phyloP scores from a whole-genome alignment of 2,797 vertebrate species.

The Ceryle rudis region DNA sequence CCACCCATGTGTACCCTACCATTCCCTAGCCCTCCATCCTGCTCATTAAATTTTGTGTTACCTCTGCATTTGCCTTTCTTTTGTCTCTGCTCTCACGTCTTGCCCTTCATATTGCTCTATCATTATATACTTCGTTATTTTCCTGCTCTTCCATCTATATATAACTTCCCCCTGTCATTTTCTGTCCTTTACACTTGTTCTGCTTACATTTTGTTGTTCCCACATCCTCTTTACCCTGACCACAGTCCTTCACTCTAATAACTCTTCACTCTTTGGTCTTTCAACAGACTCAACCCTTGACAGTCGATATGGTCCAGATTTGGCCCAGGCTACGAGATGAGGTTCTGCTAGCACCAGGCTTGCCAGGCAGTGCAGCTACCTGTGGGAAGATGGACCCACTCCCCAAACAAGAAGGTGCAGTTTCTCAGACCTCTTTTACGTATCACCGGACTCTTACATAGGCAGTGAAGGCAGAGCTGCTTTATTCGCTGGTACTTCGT shows the following conservation, averaged over 20 bases:
- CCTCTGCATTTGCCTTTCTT: neutral
- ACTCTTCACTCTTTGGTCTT: neutral
- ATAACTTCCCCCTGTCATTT: neutral
- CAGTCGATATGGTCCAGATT: neutral
- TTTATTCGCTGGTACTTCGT: neutral
- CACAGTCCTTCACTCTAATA: neutral
- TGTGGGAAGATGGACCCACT: neutral
- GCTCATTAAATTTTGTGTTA: neutral
- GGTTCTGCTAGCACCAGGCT: neutral
- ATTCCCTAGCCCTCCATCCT: neutral
- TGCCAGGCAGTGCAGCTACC: neutral
- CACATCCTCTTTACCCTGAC: neutral
- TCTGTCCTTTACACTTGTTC: neutral
- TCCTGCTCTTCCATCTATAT: neutral
- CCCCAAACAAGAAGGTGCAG: neutral
- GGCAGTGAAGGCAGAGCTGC: neutral
- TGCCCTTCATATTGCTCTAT: neutral
- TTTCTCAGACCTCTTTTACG: neutral
- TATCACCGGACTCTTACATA: accelerated
- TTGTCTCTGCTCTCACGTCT: neutral
- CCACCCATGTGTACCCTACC: neutral
- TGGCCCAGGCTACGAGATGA: neutral
- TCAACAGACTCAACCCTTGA: accelerated
- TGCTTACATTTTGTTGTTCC: neutral
- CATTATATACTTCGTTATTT: neutral